A percentile compares a stretch with the other conserved stretches of the same genome.
Evolutionary conservation across 1,140 invertebrate genomes (phyloP).

Genomic region (Pararge aegeria): DNA sequence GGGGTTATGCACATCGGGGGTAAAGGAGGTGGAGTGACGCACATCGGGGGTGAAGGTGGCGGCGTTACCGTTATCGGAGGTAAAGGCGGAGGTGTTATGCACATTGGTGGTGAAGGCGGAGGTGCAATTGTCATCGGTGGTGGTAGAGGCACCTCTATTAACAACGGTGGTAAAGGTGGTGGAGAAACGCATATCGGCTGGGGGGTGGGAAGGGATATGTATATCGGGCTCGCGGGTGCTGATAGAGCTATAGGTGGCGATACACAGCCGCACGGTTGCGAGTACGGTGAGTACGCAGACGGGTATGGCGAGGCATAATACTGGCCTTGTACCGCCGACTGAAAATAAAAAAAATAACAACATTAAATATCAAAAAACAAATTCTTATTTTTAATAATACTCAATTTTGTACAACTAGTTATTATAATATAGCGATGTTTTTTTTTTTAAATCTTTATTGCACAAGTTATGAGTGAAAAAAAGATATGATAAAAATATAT

Average conservation of each 20-base stretch:
- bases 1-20: constrained; percentile 57
- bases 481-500: too few species aligned
- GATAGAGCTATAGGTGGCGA: constrained; percentile 36
- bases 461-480: too few species aligned
- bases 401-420: too few species aligned
- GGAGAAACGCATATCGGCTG: constrained; percentile 50
- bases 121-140: constrained; percentile 52
- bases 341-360: constrained; percentile 27
- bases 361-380: background rate
- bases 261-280: constrained; percentile 35
- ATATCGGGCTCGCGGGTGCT: constrained; percentile 41
- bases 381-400: background rate
- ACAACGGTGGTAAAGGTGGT: constrained; percentile 48
- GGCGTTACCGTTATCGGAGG: constrained; percentile 48
- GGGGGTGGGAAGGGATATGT: constrained; percentile 38
- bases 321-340: constrained; percentile 47
- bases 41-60: constrained; percentile 51
- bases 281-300: constrained; percentile 24
- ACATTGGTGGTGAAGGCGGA: constrained; percentile 49
- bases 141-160: constrained; percentile 47
- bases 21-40: constrained; percentile 50
- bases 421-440: too few species aligned
- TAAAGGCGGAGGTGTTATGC: constrained; percentile 45
- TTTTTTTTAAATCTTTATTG: too few species aligned
- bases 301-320: constrained; percentile 53